Evolutionary conservation across 2,797 vertebrate species (phyloP).

Genomic region (Heliangelus exortis): DNA sequence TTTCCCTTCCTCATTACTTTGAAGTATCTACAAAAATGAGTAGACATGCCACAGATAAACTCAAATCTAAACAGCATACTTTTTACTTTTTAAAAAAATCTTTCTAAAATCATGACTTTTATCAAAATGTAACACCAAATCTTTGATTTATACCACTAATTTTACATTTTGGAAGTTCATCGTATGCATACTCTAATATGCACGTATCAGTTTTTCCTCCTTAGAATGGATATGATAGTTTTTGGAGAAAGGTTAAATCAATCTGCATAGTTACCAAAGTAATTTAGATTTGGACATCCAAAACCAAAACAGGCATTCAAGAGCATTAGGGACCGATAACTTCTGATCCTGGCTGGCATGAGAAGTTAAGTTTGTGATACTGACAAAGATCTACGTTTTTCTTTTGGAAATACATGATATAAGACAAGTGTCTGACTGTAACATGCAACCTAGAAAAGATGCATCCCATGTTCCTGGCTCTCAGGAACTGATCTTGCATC

Average conservation of each 20-base stretch:
- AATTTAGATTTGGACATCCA: background rate
- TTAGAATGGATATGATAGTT: background rate
- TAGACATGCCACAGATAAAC: background rate
- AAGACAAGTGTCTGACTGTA: background rate
- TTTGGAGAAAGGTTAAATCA: conserved; percentile 18
- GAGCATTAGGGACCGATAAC: background rate
- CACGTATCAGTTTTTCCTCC: background rate
- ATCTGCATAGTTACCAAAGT: background rate
- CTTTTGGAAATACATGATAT: background rate
- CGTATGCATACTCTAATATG: background rate
- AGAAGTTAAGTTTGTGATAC: background rate
- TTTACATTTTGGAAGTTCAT: background rate
- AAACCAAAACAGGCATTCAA: background rate
- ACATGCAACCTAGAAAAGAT: background rate
- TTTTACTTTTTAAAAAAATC: background rate
- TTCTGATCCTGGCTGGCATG: background rate
- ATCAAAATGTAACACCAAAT: background rate
- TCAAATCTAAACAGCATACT: background rate
- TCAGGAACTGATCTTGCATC: background rate
- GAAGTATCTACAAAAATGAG: background rate
- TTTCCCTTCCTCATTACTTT: background rate
- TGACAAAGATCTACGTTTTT: background rate
- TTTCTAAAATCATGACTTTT: background rate
- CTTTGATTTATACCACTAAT: background rate
- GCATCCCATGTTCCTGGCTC: background rate